Evolutionary conservation across 2,797 vertebrate genomes (phyloP).

Genomic region (Acipenser oxyrinchus): DNA sequence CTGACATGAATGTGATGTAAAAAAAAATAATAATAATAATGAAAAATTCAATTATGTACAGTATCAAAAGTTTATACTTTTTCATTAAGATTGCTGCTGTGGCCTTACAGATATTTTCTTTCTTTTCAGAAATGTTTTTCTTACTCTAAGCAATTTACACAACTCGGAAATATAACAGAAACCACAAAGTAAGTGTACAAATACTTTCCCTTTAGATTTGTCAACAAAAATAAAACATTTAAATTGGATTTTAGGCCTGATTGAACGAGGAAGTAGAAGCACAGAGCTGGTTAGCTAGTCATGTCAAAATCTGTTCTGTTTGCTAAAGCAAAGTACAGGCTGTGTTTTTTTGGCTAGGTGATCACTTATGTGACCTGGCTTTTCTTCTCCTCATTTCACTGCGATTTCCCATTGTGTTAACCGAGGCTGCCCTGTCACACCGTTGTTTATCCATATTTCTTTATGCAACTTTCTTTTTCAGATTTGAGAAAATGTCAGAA

Average conservation of each 20-base stretch:
- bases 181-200: slow-evolving; percentile 73
- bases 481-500: slow-evolving; percentile 89
- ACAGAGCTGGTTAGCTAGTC: background rate
- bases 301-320: background rate
- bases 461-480: slow-evolving; percentile 33
- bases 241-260: too few relatives aligned
- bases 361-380: too few relatives aligned
- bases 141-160: slow-evolving; percentile 88
- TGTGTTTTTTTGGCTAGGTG: background rate
- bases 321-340: background rate
- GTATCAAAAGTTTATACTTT: background rate
- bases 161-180: slow-evolving; percentile 83
- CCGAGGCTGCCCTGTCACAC: background rate
- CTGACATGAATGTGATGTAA: background rate
- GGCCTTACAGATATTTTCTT: slow-evolving; percentile 6
- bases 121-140: slow-evolving; percentile 78
- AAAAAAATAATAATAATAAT: background rate
- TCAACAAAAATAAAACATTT: background rate
- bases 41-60: too few relatives aligned
- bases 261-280: background rate
- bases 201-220: background rate
- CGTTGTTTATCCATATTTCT: background rate
- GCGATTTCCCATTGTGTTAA: background rate
- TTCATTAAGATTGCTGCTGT: background rate
- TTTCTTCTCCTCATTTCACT: too few relatives aligned